Evolutionary conservation across 2,797 vertebrate species (phyloP), one percentile per base, ranked within the genome.

Genomic region (Mus caroli): DNA sequence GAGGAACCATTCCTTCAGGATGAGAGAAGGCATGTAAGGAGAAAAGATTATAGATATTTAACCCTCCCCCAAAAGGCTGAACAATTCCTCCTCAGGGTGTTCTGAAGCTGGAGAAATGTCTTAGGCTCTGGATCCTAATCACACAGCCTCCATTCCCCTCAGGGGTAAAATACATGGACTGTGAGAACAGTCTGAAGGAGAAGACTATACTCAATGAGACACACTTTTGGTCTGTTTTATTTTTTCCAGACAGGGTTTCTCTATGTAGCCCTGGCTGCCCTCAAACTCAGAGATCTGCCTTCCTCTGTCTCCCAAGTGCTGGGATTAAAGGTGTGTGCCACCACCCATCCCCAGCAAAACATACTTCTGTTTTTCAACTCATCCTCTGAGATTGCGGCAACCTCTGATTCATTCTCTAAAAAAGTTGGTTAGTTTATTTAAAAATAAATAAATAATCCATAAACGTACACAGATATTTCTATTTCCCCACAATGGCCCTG

Each of bases 321-420:
- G 11, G 73, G 73, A 75, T 75, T 76, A 43, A 43, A 76, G 40
- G 73, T 2, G 2, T 75, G 73, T 6, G 69, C n/a, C 37, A 46
- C 40, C 40, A 26, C 22, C 37, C 24, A n/a, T 6, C 67, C 40
- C 73, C 37, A 40, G 71, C 19, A 40, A 75, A 40, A 75, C 71
- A 40, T 75, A n/a, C 14, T n/a, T n/a, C 22, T 54, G 28, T 34
- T 13, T 82, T 40, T 60, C 46, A 56, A 88, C 34, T 60, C 52
- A 76, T 60, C n/a, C 96, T 86, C 43, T 75, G 46, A 85, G 92
- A 77, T 19, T 24, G 13, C 58, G 14, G 52, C 69, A 77, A 26
- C 80, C 64, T 54, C n/a, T 94, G 69, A 77, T 17, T 64, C 54
- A 82, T 28, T 12, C 85, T 94, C 52, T 80, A 64, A 34, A 93